Evolutionary conservation across 1,140 invertebrate species (phyloP), one percentile per base, ranked within the genome.

Genomic region (Dolichoris vasculosae): DNA sequence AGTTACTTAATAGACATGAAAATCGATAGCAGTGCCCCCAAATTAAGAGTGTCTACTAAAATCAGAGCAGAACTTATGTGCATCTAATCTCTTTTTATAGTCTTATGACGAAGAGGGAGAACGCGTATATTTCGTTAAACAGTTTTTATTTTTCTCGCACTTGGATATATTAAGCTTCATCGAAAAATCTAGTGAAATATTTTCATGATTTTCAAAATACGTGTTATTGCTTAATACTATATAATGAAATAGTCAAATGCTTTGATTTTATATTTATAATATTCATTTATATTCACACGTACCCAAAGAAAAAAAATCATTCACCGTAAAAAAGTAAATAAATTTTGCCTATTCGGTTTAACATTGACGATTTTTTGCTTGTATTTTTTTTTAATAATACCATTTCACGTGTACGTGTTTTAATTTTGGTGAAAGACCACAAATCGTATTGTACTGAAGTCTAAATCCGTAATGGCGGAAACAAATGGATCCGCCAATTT

Each of bases 401-500:
- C 13, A 55, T 55, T 59, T 30, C 0, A 38, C 26, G n/a, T 55
- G 26, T 48, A 30, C 38, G 1, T 48, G 6, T 55, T 48, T 51
- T 55, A 38, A 35, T 77, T 59, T 38, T 13, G 9, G 23, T 40
- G 73, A 75, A 76, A 64, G 64, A 69, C 75, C 32, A 46, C 43
- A 40, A 84, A 43, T 71, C 35, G 23, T 46, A 30, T 73, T 40
- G 38, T 32, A 32, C 13, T 73, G 15, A 40, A 79, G 23, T 35
- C 48, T 11, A 35, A 40, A 17, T 63, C 26, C 82, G 88, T 89
- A 89, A 93, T 93, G 93, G 90, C 91, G 89, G 93, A 92, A 83
- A 91, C 91, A n/a, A 93, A 93, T 87, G 91, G 91, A 76, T 89
- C 93, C 85, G 93, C 94, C 86, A 95, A 95, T 94, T 94, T 94